Conservation (phyloP, 2,797 vertebrate species). For the Neomorphus geoffroyi region DNA sequence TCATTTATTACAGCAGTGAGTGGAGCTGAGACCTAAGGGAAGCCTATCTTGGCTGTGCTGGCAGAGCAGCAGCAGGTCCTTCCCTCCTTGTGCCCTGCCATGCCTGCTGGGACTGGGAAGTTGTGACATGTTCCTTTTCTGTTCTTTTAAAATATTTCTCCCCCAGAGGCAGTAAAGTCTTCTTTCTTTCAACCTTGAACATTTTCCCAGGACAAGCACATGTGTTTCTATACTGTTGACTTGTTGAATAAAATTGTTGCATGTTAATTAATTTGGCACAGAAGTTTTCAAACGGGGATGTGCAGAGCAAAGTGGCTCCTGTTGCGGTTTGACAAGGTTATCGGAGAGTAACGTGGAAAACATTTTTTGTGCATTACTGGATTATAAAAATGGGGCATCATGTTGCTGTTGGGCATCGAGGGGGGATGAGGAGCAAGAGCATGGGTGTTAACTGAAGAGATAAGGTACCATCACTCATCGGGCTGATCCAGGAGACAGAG, state of each 20-base stretch:
- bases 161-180: not conserved
- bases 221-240: fast-evolving
- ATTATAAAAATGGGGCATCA: not conserved
- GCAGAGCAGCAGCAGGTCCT: not conserved
- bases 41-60: not conserved
- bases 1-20: not conserved
- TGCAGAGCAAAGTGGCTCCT: not conserved
- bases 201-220: not conserved
- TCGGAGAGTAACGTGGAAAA: not conserved
- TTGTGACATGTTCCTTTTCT: fast-evolving
- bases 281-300: not conserved
- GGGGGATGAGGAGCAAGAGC: not conserved
- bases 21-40: not conserved
- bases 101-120: not conserved
- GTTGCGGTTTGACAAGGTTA: not conserved
- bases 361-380: slow-evolving; percentile 9
- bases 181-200: not conserved
- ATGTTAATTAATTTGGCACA: not conserved
- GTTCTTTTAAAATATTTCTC: not conserved
- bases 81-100: not conserved
- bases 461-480: not conserved
- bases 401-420: not conserved
- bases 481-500: not conserved
- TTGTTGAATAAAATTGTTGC: not conserved
- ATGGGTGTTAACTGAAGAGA: not conserved